These are phyloP conservation scores for Musca domestica DNA, from an alignment of 1,140 invertebrate genomes.

Conservation along the genomic window DNA sequence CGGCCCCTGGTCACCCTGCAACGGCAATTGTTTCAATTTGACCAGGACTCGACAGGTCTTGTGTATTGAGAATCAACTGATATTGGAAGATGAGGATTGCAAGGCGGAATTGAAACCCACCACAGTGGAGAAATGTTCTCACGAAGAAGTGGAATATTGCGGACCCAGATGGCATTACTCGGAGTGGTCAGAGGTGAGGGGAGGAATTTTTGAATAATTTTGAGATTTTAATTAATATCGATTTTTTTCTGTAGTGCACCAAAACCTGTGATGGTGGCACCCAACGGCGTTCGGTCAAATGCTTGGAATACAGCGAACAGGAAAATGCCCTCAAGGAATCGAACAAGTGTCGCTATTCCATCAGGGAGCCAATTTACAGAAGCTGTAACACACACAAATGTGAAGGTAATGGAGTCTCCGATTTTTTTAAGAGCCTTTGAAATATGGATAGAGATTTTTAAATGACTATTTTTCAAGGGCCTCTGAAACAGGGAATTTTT, in stretches of 20 bases:
- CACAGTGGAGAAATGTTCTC: constrained; percentile 52
- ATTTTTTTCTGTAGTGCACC: constrained; percentile 56
- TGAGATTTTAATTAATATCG: too few species aligned
- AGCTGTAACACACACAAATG: constrained; percentile 65
- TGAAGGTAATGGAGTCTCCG: constrained; percentile 37
- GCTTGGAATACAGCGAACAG: constrained; percentile 58
- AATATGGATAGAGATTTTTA: constrained; percentile 6
- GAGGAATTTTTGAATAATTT: too few species aligned
- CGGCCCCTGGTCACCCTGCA: constrained; percentile 66
- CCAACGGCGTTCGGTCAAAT: constrained; percentile 62
- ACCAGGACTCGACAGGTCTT: constrained; percentile 56
- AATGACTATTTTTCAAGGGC: too few species aligned
- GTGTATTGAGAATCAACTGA: constrained; percentile 55
- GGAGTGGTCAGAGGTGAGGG: constrained; percentile 61
- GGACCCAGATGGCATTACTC: constrained; percentile 62
- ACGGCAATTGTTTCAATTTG: constrained; percentile 54
- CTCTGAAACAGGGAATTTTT: too few species aligned
- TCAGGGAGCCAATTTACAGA: constrained; percentile 59
- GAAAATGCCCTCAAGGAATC: constrained; percentile 48
- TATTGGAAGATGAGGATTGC: constrained; percentile 52
- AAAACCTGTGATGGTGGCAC: constrained; percentile 62
- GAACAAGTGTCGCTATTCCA: constrained; percentile 57
- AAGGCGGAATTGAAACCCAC: constrained; percentile 42
- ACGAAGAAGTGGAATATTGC: constrained; percentile 56
- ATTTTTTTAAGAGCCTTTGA: too few species aligned